These are phyloP conservation scores for Drosophila barbarae DNA, from an alignment of 2,888 invertebrate species.

Conservation along the genomic window DNA sequence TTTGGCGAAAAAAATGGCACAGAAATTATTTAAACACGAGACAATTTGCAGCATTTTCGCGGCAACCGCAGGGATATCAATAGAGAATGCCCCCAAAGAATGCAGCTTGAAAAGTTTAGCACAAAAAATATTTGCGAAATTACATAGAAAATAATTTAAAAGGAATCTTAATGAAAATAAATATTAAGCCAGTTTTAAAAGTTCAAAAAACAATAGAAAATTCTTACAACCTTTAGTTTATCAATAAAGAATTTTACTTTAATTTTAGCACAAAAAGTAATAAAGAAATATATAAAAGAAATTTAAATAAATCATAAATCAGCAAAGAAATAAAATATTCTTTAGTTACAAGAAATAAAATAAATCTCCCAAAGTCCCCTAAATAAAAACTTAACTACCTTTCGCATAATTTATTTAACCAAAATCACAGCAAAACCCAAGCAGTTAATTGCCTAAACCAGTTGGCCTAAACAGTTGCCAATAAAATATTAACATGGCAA, in stretches of 20 bases:
- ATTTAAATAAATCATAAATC: too few species aligned
- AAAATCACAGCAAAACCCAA: background rate
- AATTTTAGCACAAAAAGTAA: too few species aligned
- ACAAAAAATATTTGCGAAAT: background rate
- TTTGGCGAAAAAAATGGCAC: constrained; percentile 31
- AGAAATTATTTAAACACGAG: constrained; percentile 64
- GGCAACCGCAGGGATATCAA: constrained; percentile 27
- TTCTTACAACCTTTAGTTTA: background rate
- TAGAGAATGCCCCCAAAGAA: constrained; percentile 4
- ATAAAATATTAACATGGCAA: constrained; percentile 27
- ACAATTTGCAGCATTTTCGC: constrained; percentile 48
- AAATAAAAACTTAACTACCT: background rate
- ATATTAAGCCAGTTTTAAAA: background rate
- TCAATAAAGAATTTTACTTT: too few species aligned
- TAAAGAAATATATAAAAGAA: too few species aligned
- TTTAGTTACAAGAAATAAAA: background rate
- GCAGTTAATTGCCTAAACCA: constrained; percentile 17
- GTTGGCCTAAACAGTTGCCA: constrained; percentile 11
- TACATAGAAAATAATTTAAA: background rate
- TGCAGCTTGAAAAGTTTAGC: background rate
- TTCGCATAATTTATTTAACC: background rate
- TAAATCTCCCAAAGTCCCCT: background rate
- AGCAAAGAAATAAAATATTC: too few species aligned
- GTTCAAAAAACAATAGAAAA: background rate
- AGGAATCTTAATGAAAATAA: background rate